phyloP scores from a whole-genome alignment of 2,113 vertebrate genomes.

The Apistogramma diplotaenia region DNA sequence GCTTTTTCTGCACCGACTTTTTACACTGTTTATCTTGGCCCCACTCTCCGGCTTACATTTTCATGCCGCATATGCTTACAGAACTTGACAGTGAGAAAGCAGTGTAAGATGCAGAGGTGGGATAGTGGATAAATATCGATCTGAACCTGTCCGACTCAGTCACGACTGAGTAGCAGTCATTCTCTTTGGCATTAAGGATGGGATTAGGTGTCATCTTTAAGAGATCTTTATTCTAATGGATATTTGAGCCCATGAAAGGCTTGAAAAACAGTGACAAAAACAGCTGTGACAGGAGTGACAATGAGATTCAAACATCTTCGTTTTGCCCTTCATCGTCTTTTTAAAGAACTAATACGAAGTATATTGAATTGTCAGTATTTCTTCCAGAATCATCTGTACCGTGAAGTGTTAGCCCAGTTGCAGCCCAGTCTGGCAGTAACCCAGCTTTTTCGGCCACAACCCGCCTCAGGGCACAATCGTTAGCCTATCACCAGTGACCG shows the following conservation, averaged over 20 bases:
- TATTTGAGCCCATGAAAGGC: neutral
- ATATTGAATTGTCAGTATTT: neutral
- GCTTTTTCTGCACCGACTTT: neutral
- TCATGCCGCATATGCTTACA: neutral
- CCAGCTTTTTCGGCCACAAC: constrained; percentile 14
- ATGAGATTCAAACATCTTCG: neutral
- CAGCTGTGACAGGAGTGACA: neutral
- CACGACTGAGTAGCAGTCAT: neutral
- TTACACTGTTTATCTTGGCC: neutral
- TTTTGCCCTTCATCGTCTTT: neutral
- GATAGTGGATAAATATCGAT: neutral
- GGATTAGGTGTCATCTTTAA: neutral
- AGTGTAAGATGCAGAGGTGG: neutral
- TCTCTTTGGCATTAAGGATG: neutral
- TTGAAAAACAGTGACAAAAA: neutral
- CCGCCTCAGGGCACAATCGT: constrained; percentile 44
- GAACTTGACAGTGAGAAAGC: neutral
- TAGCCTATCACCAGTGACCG: constrained; percentile 61
- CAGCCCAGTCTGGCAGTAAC: constrained; percentile 3
- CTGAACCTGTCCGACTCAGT: neutral
- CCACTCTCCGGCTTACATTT: neutral
- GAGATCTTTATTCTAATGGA: neutral
- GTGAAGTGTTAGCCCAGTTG: constrained; percentile 50
- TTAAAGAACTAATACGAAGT: neutral
- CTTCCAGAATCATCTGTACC: neutral